Base-by-base conservation (phyloP, 2,888 invertebrate species). In the Chrysolina americana region DNA sequence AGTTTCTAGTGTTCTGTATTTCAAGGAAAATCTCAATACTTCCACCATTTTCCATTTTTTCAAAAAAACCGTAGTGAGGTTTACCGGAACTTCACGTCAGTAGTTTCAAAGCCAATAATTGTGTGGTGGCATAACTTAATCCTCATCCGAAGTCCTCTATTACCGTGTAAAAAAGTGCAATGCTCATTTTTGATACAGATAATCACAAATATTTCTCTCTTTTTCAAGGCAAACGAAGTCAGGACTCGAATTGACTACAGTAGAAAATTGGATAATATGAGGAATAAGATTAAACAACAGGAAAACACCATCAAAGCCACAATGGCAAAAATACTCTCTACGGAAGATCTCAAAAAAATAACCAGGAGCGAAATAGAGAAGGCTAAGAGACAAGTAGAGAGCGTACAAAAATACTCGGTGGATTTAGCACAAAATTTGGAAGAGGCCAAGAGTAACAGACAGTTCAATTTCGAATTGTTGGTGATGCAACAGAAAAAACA, bases 401-500 rank as follows among this genome's bases (percentile, higher is more conserved):
- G 15, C 1, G 28, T 53, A 19, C 68, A 19, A 19, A 53, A 68
- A 19, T 73, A 66, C 10, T 41, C 69, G 13, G 36, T 19, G 11
- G 47, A 76, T 4, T 72, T 84, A 15, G 11, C 85, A 50, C 77
- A 87, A 13, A 79, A 80, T 68, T 77, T 83, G 10, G 86, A 89
- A 65, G 81, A 84, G 13, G 71, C 82, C 10, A 88, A 89, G 80
- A 88, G 89, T 2, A 87, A 89, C 66, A 86, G 89, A 44, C 86
- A 87, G 48, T 73, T 89, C 65, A 91, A 91, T 80, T 87, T 92
- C 74, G 91, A 92, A 83, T 84, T 89, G 71, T 82, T 95, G 21
- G 91, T 95, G 0, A 90, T 93, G 65, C 91, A 92, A 80, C 95
- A 96, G 85, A 91, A 92, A 41, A 92, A 93, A 76, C 91, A 92